A percentile compares a stretch with the other conserved stretches of the same genome.
These are phyloP conservation scores for Ophthalmolycus amberensis DNA, from an alignment of 2,113 vertebrate species.

Conservation along the genomic window DNA sequence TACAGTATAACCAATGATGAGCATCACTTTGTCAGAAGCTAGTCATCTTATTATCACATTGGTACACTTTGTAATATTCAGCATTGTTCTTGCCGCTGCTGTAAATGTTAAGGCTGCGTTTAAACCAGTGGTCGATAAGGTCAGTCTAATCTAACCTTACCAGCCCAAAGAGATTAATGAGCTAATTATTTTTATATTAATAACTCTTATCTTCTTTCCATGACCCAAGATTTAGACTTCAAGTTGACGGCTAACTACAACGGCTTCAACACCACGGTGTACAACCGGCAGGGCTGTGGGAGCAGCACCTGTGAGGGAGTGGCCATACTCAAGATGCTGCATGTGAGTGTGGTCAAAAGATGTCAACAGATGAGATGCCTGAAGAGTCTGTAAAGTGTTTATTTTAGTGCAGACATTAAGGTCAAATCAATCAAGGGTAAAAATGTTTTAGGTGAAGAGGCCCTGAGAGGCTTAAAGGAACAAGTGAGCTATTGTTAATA, in stretches of 20 bases:
- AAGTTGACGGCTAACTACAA: conserved; percentile 79
- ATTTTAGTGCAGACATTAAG: neutral
- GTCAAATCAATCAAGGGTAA: neutral
- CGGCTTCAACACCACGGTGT: conserved; percentile 80
- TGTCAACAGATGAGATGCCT: neutral
- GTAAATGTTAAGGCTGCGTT: neutral
- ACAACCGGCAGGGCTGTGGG: conserved; percentile 87
- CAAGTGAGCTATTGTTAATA: neutral
- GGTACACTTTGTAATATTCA: neutral
- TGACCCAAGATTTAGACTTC: conserved; percentile 69
- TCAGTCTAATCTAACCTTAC: conserved; percentile 23
- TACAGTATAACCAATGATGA: neutral
- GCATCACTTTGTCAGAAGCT: neutral
- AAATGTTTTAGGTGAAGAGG: neutral
- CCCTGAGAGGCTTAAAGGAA: neutral
- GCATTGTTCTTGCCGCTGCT: neutral
- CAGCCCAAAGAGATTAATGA: neutral
- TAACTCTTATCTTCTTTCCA: conserved; percentile 41
- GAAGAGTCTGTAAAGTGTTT: neutral
- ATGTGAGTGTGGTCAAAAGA: conserved; percentile 82
- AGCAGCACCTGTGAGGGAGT: conserved; percentile 95
- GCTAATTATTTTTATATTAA: conserved; percentile 15
- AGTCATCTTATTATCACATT: neutral
- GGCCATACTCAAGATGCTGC: conserved; percentile 87
- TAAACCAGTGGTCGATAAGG: neutral